Evolutionary conservation across 1,140 invertebrate species (phyloP).

Genomic region (Drosophila persimilis): DNA sequence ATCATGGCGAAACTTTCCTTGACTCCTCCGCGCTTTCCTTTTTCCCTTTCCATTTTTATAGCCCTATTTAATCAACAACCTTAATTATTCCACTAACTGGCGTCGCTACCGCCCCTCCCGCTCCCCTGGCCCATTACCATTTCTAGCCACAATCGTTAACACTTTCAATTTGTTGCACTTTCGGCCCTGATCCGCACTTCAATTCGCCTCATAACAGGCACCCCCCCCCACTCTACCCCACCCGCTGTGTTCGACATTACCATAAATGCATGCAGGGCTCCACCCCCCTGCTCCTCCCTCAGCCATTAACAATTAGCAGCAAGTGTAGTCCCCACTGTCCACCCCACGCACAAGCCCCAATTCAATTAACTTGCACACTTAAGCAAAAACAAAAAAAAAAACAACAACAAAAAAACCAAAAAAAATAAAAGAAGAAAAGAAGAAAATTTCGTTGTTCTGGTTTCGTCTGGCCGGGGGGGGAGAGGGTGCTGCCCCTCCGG

Average conservation of each 20-base stretch:
- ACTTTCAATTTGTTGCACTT: conserved; percentile 56
- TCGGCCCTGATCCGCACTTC: conserved; percentile 31
- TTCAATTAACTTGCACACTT: conserved; percentile 62
- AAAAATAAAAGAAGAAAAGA: not conserved
- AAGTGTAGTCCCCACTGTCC: conserved; percentile 21
- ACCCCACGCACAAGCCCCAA: conserved; percentile 39
- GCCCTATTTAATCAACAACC: conserved; percentile 24
- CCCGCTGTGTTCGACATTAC: conserved; percentile 44
- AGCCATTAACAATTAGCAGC: conserved; percentile 55
- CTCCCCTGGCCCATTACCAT: not conserved
- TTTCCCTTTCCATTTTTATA: not conserved
- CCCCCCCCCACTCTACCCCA: not conserved
- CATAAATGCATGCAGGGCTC: conserved; percentile 51
- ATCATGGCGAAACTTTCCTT: not conserved
- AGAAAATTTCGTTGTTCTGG: conserved; percentile 13
- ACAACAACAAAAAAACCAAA: not conserved
- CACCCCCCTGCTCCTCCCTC: conserved; percentile 11
- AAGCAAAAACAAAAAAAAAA: conserved; percentile 28
- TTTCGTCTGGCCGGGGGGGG: not conserved
- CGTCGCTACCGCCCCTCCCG: not conserved
- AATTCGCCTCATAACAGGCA: conserved; percentile 14
- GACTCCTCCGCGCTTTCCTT: not conserved
- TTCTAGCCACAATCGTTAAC: conserved; percentile 27
- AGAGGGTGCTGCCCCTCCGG: not conserved
- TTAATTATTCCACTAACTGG: conserved; percentile 26